phyloP scores from a whole-genome alignment of 2,113 vertebrate genomes.

The Psettodes erumei region DNA sequence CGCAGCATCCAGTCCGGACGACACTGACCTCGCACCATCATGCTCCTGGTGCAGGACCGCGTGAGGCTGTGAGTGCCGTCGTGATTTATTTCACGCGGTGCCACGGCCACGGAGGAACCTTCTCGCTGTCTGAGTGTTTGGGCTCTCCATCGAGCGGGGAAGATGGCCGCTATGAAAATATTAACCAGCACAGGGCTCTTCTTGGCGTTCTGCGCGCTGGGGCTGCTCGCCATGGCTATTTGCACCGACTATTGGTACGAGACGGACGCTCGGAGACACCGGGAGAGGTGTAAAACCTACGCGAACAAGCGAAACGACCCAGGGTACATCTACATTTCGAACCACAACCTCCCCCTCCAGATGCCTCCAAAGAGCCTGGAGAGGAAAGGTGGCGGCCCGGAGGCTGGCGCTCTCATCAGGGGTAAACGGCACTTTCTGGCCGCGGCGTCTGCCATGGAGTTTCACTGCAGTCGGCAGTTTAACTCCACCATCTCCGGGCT shows the following conservation, averaged over 20 bases:
- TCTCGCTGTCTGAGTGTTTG: slow-evolving; percentile 78
- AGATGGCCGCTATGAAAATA: slow-evolving; percentile 92
- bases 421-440: slow-evolving; percentile 80
- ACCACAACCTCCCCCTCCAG: slow-evolving; percentile 89
- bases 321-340: slow-evolving; percentile 90
- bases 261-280: slow-evolving; percentile 90
- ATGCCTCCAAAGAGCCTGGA: slow-evolving; percentile 82
- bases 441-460: slow-evolving; percentile 85
- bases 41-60: slow-evolving; percentile 66
- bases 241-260: slow-evolving; percentile 94
- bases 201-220: slow-evolving; percentile 88
- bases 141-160: slow-evolving; percentile 80
- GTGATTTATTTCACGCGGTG: slow-evolving; percentile 76
- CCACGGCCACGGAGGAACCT: slow-evolving; percentile 80
- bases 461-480: slow-evolving; percentile 89
- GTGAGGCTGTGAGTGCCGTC: slow-evolving; percentile 73
- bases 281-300: slow-evolving; percentile 90
- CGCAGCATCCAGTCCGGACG: slow-evolving; percentile 62
- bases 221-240: slow-evolving; percentile 89
- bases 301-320: slow-evolving; percentile 91
- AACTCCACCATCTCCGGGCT: slow-evolving; percentile 91
- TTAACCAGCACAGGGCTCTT: slow-evolving; percentile 89
- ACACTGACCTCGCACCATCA: slow-evolving; percentile 64
- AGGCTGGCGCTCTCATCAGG: slow-evolving; percentile 65
- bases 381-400: slow-evolving; percentile 69